Evolutionary conservation across 2,113 vertebrate species (phyloP).

Genomic region (Rhegmatorhina hoffmannsi): DNA sequence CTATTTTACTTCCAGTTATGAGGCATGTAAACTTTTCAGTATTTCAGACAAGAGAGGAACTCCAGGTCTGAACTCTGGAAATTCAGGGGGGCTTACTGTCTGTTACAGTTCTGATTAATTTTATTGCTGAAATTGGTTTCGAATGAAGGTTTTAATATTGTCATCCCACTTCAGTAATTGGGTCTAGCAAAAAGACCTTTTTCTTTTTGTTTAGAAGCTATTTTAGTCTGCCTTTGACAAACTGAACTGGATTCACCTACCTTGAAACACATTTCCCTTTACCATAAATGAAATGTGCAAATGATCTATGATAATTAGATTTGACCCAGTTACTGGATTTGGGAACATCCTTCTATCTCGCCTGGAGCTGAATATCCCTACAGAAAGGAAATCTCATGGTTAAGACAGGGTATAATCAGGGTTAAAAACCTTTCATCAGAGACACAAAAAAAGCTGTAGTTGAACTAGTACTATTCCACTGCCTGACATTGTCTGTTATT

Average conservation of each 20-base stretch:
- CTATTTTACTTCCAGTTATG: neutral
- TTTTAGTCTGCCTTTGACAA: slow-evolving; percentile 28
- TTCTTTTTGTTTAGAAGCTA: neutral
- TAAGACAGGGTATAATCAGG: slow-evolving; percentile 30
- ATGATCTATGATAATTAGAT: slow-evolving; percentile 66
- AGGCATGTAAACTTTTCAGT: neutral
- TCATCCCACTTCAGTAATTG: neutral
- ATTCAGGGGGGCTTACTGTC: neutral
- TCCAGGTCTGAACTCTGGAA: neutral
- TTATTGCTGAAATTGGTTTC: neutral
- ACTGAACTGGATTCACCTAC: slow-evolving; percentile 14
- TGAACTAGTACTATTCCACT: slow-evolving; percentile 1
- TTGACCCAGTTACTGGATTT: slow-evolving; percentile 63
- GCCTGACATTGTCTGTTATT: slow-evolving; percentile 23
- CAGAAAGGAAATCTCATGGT: slow-evolving; percentile 19
- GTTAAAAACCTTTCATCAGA: slow-evolving; percentile 49
- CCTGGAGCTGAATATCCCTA: slow-evolving; percentile 39
- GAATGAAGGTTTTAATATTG: neutral
- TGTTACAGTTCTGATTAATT: neutral
- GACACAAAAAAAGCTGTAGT: neutral
- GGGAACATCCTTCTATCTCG: slow-evolving; percentile 50
- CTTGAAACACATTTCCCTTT: slow-evolving; percentile 36
- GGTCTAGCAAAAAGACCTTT: neutral
- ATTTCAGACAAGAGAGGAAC: neutral
- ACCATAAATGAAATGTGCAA: slow-evolving; percentile 38